Evolutionary conservation across 2,888 invertebrate species (phyloP).

Genomic region (Spilarctia lutea): DNA sequence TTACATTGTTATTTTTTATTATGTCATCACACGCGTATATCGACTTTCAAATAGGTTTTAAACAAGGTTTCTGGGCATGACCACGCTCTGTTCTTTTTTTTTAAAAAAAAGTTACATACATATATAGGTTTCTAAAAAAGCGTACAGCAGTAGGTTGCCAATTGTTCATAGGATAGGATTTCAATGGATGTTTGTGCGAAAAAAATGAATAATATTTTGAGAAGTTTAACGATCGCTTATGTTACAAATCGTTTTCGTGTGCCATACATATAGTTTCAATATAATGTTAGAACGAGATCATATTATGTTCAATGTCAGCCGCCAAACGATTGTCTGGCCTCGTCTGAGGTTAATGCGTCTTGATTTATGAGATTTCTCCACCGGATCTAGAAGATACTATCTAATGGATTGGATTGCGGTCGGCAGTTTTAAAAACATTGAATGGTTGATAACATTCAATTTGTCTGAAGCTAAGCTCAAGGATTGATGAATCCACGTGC

Average conservation of each 20-base stretch:
- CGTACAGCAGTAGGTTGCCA: too few species aligned
- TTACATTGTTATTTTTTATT: too few species aligned
- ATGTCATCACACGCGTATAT: too few species aligned
- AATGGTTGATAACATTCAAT: conserved; percentile 14
- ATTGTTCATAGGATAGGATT: too few species aligned
- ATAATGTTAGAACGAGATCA: conserved; percentile 6
- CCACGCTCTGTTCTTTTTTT: too few species aligned
- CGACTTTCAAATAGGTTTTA: too few species aligned
- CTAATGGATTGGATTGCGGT: conserved; percentile 21
- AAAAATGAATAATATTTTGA: not conserved
- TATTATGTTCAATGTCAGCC: conserved; percentile 35
- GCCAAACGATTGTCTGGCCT: conserved; percentile 25
- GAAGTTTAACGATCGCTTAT: not conserved
- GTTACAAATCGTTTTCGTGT: conserved; percentile 1
- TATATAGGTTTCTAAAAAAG: too few species aligned
- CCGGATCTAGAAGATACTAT: conserved; percentile 21
- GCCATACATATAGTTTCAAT: conserved; percentile 3
- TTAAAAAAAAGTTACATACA: too few species aligned
- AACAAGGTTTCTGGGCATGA: too few species aligned
- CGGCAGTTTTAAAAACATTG: conserved; percentile 18
- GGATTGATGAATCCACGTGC: conserved; percentile 18
- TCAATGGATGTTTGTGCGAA: not conserved
- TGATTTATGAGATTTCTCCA: conserved; percentile 33
- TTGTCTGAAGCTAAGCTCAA: conserved; percentile 23
- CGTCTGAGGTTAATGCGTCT: conserved; percentile 25